phyloP scores from a whole-genome alignment of 1,140 invertebrate species.

The Ruditapes philippinarum region DNA sequence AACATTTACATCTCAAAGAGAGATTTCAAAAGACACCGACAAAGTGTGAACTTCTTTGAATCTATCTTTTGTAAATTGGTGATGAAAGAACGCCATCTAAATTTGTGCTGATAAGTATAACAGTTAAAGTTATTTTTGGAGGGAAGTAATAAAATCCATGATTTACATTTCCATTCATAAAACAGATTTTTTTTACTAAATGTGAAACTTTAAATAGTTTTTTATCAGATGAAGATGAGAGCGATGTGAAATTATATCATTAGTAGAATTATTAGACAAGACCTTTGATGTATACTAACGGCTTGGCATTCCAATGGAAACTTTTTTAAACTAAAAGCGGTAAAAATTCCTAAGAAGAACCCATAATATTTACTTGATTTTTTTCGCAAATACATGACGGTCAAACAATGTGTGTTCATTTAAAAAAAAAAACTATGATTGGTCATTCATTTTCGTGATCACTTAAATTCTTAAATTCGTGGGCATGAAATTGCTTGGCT shows the following conservation, averaged over 20 bases:
- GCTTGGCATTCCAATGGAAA: too few species aligned
- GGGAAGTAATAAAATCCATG: not conserved
- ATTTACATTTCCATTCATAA: slow-evolving; percentile 19
- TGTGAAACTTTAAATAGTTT: not conserved
- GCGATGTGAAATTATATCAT: not conserved
- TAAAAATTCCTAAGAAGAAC: too few species aligned
- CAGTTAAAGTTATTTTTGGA: not conserved
- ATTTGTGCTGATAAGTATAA: not conserved
- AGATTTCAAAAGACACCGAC: slow-evolving; percentile 14
- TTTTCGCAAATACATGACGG: too few species aligned
- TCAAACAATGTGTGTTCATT: too few species aligned
- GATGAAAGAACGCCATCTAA: slow-evolving; percentile 2
- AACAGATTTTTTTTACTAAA: not conserved
- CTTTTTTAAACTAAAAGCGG: too few species aligned
- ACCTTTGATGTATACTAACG: not conserved
- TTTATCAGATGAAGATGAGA: not conserved
- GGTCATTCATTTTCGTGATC: too few species aligned
- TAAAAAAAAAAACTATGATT: too few species aligned
- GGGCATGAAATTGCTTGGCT: too few species aligned
- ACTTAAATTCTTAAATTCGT: too few species aligned
- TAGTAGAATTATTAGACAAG: not conserved
- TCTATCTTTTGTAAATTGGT: slow-evolving; percentile 1
- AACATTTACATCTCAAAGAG: slow-evolving; percentile 30
- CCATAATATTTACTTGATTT: too few species aligned
- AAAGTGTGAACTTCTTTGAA: slow-evolving; percentile 29